These are phyloP conservation scores for Odocoileus virginianus DNA, from an alignment of 2,113 vertebrate species.

Conservation along the genomic window DNA sequence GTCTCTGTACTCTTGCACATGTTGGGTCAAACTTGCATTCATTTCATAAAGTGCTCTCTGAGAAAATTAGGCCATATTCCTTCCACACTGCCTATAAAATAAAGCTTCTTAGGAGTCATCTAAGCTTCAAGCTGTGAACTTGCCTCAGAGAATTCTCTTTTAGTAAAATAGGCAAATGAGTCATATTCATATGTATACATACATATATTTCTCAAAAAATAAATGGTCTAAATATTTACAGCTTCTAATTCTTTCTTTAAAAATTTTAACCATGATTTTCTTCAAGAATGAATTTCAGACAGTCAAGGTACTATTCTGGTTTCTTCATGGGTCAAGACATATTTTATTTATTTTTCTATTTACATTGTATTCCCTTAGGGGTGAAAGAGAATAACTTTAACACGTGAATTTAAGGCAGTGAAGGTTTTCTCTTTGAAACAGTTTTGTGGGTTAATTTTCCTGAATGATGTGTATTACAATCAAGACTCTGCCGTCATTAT, in stretches of 20 bases:
- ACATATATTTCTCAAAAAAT: slow-evolving; percentile 3
- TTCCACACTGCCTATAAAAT: neutral
- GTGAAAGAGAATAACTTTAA: neutral
- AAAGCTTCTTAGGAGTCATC: neutral
- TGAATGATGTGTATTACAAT: neutral
- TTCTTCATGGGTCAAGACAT: neutral
- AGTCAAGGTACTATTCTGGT: neutral
- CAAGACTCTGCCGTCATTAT: neutral
- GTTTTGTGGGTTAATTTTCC: neutral
- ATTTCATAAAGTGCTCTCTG: neutral
- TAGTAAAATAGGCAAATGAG: neutral
- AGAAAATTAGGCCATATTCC: neutral
- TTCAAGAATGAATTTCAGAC: neutral
- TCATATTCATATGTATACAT: neutral
- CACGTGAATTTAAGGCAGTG: neutral
- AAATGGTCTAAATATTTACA: neutral
- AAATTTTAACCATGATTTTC: neutral
- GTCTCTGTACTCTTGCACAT: neutral
- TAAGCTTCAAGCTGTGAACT: neutral
- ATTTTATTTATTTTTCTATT: neutral
- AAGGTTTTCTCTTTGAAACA: neutral
- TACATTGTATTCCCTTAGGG: neutral
- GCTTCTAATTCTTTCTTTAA: neutral
- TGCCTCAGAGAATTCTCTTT: neutral
- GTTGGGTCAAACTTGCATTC: neutral